Evolutionary conservation across 2,888 invertebrate genomes (phyloP).

Genomic region (Galerucella calmariensis): DNA sequence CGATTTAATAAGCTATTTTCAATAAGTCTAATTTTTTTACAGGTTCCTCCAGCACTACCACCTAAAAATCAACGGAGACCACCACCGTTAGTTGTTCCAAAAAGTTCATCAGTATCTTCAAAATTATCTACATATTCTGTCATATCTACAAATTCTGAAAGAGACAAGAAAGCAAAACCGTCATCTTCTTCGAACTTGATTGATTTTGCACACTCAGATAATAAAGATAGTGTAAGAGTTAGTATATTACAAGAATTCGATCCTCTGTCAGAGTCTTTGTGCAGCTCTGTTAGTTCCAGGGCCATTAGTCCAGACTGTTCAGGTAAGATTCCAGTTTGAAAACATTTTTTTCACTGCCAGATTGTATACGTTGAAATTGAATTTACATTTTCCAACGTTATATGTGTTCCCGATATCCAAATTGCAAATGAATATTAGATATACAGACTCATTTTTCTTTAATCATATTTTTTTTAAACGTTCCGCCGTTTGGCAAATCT

Average conservation of each 20-base stretch:
- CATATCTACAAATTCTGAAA: slow-evolving; percentile 37
- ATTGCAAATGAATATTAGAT: too few species aligned
- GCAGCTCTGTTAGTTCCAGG: slow-evolving; percentile 50
- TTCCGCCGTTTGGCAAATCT: too few species aligned
- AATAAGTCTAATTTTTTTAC: slow-evolving; percentile 26
- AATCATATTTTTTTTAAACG: too few species aligned
- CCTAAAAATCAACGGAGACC: slow-evolving; percentile 60
- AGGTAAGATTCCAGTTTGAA: slow-evolving; percentile 7
- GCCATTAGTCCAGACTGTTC: slow-evolving; percentile 67
- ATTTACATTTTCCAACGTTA: too few species aligned
- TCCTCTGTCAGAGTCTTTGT: slow-evolving; percentile 75
- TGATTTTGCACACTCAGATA: slow-evolving; percentile 68
- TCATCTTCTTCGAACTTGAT: slow-evolving; percentile 65
- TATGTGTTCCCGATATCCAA: too few species aligned
- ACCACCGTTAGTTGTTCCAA: slow-evolving; percentile 52
- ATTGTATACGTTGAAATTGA: too few species aligned
- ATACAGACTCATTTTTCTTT: too few species aligned
- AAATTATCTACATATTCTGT: slow-evolving; percentile 40
- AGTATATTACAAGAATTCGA: slow-evolving; percentile 90
- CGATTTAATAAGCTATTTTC: not conserved
- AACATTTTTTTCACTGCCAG: not conserved
- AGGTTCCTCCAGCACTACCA: slow-evolving; percentile 59
- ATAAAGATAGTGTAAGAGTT: slow-evolving; percentile 68
- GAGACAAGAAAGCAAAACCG: slow-evolving; percentile 37
- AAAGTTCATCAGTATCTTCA: slow-evolving; percentile 36